Evolutionary conservation across 2,888 invertebrate genomes (phyloP).

Genomic region (Ormyrus labotus): DNA sequence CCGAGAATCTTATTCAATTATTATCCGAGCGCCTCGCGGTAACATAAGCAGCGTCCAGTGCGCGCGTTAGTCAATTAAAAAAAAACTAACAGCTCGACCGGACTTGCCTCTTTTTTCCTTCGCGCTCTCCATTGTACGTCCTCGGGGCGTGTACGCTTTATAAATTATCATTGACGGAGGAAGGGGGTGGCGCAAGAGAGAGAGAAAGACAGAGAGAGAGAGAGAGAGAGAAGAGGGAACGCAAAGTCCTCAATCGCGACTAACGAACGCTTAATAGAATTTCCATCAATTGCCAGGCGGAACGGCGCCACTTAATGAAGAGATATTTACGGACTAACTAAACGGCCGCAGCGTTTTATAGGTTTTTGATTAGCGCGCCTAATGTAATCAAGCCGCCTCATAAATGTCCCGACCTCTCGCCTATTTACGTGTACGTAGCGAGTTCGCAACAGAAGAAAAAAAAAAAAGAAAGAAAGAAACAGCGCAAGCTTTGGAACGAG

Average conservation of each 20-base stretch:
- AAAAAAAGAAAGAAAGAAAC: background rate
- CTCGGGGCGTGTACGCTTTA: background rate
- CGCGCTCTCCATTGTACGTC: background rate
- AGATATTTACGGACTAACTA: constrained; percentile 40
- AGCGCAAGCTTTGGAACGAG: background rate
- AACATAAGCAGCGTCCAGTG: no score
- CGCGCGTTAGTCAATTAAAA: no score
- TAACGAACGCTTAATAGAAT: constrained; percentile 49
- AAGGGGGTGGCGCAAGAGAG: background rate
- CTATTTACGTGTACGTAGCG: background rate
- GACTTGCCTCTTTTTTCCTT: background rate
- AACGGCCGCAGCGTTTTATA: constrained; percentile 21
- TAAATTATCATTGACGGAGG: background rate
- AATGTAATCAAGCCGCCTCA: constrained; percentile 7
- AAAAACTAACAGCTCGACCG: no score
- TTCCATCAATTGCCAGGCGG: constrained; percentile 39
- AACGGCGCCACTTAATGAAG: constrained; percentile 34
- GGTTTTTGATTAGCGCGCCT: constrained; percentile 28
- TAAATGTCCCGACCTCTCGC: constrained; percentile 8
- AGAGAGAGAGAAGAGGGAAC: background rate
- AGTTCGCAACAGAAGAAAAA: no score
- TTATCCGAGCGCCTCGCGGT: no score
- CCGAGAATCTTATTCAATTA: no score
- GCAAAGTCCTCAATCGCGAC: constrained; percentile 35
- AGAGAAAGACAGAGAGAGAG: background rate